Evolutionary conservation across 2,888 invertebrate species (phyloP), one percentile per base, ranked within the genome.

Genomic region (Eledona agricola): DNA sequence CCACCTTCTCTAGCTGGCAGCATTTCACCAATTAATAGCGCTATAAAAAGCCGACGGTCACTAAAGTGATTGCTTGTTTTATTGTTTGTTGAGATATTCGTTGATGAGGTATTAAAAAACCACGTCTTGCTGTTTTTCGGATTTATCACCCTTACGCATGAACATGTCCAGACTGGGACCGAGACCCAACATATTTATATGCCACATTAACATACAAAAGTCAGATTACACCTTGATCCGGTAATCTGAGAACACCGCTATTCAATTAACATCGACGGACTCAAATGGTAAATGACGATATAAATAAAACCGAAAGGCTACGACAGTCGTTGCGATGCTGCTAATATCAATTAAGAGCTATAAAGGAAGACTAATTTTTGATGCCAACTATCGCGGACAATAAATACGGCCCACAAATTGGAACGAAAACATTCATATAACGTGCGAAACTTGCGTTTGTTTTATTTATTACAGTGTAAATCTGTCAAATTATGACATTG

Each of bases 41-140:
- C 53, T 58, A 54, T 63, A 60, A 63, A 60, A 60, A 55, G 46
- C 53, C 31, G 45, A 22, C 52, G 28, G 46, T 55, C 50, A 54
- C 51, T 51, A 58, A 55, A 59, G 52, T 52, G 59, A 63, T 63
- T 63, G 58, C 59, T 51, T 58, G 62, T 63, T 63, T 63, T 63
- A 63, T 63, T 55, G 62, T 60, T 63, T 54, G 59, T 53, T 53
- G 46, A 56, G 53, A 58, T 58, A 58, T 57, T 58, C 38, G 40
- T 52, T 54, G 54, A 57, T 57, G 59, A 51, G 57, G 59, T 57
- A 59, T 59, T 59, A 59, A 59, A 58, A 58, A 53, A 54, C 50
- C 54, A 56, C 53, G 51, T 51, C 40, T 52, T 25, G 51, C 47
- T 43, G 47, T 20, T 38, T 53, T 49, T 50, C 25, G 34, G 34